Conservation (phyloP, 2,797 vertebrate species). For the Megaceryle alcyon region DNA sequence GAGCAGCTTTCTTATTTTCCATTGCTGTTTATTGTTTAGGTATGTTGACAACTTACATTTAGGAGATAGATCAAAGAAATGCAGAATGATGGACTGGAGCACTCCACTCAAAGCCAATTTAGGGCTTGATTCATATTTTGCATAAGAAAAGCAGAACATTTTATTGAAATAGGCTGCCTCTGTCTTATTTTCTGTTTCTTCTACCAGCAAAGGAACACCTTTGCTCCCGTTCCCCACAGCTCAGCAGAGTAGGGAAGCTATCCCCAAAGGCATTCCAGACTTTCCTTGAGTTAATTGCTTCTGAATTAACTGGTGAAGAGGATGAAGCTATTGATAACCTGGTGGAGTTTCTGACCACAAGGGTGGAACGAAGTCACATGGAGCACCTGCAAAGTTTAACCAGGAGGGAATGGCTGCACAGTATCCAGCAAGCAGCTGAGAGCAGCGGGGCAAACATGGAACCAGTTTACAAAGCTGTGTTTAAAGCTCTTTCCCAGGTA, state of each 20-base stretch:
- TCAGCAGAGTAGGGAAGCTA: conserved; percentile 59
- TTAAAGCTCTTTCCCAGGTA: conserved; percentile 77
- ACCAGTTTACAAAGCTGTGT: conserved; percentile 72
- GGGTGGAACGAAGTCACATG: conserved; percentile 1
- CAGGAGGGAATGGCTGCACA: conserved; percentile 77
- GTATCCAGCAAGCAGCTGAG: conserved; percentile 71
- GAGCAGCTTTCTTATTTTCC: background rate
- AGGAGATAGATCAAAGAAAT: background rate
- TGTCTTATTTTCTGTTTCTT: conserved; percentile 10
- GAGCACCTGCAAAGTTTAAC: conserved; percentile 50
- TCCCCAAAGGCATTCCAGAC: conserved; percentile 71
- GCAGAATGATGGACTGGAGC: background rate
- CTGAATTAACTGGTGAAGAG: conserved; percentile 65
- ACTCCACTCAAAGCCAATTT: background rate
- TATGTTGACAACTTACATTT: background rate
- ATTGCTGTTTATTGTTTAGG: background rate
- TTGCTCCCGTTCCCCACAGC: conserved; percentile 45
- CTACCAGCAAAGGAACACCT: conserved; percentile 74
- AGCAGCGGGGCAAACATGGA: conserved; percentile 65
- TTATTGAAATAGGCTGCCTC: background rate
- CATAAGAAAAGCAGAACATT: background rate
- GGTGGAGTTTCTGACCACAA: conserved; percentile 74
- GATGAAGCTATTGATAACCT: conserved; percentile 68
- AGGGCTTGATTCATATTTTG: background rate
- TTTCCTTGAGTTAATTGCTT: conserved; percentile 75